phyloP scores from a whole-genome alignment of 2,113 vertebrate genomes.

The Orcinus orca region DNA sequence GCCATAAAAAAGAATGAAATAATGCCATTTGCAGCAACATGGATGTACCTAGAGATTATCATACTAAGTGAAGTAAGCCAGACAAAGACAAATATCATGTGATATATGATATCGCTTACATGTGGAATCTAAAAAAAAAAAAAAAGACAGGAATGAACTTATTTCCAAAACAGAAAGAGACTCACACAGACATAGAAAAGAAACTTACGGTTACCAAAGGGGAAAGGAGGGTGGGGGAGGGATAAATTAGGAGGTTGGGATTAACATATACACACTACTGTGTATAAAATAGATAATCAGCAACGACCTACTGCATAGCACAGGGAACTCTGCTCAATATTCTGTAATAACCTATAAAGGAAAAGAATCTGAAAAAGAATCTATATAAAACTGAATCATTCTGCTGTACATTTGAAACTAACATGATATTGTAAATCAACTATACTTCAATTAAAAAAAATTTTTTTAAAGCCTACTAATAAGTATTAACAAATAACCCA shows the following conservation, averaged over 20 bases:
- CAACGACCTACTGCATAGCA: neutral
- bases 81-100: neutral
- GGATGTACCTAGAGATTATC: neutral
- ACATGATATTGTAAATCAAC: neutral
- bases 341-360: neutral
- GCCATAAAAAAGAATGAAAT: neutral
- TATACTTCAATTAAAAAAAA: neutral
- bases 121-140: neutral
- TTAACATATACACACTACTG: neutral
- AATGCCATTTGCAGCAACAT: neutral
- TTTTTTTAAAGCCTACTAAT: neutral
- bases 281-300: neutral
- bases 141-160: neutral
- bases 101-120: neutral
- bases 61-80: neutral
- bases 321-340: neutral
- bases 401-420: neutral
- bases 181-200: neutral
- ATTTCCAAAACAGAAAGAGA: neutral
- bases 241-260: neutral
- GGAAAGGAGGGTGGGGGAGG: neutral
- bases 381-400: neutral
- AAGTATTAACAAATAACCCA: neutral
- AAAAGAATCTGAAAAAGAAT: neutral
- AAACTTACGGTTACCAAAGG: neutral